Evolutionary conservation across 1,140 invertebrate species (phyloP), one percentile per base, ranked within the genome.

Genomic region (Bombus turneri): DNA sequence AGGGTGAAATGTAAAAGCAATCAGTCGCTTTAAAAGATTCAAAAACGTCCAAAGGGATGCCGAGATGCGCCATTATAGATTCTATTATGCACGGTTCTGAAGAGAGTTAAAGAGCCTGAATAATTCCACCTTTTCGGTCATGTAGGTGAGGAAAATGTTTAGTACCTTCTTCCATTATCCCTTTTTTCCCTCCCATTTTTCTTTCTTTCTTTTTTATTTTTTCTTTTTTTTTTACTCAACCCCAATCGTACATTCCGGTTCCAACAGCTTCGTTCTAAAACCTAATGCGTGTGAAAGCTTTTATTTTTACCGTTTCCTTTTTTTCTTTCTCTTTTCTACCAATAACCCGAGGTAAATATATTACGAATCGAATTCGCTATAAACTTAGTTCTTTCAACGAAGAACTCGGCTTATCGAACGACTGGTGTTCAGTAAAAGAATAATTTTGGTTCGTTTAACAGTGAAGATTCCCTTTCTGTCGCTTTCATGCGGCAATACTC

Each of bases 1-100:
- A 84, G 83, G 66, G 66, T 72, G 83, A 84, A 84, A 80, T 47
- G 83, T 84, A 80, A 84, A 84, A 84, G 83, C 83, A 84, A 84
- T 84, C 83, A 84, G 76, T 72, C 83, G 66, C 83, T 80, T 80
- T 84, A 84, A 84, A 84, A 84, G 83, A 84, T 84, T 84, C 83
- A 84, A 34, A 77, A 79, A 59, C 83, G 76, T 84, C 83, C 76
- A 72, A 84, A 84, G 83, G 83, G 83, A 80, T 71, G 53, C 68
- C 66, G 68, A 79, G 83, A 84, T 72, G 83, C 83, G 83, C 68
- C 83, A 84, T 84, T 84, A 84, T 84, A 84, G 83, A 84, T 84
- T 84, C 83, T 84, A 84, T 84, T 84, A 79, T 84, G 75, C 76
- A n/a, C 83, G 66, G 22, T 72, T 37, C 68, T 80, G 53, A 71